A percentile compares a stretch with the other conserved stretches of the same genome.
phyloP scores from a whole-genome alignment of 2,888 invertebrate genomes.

The Calliphora vomitoria region DNA sequence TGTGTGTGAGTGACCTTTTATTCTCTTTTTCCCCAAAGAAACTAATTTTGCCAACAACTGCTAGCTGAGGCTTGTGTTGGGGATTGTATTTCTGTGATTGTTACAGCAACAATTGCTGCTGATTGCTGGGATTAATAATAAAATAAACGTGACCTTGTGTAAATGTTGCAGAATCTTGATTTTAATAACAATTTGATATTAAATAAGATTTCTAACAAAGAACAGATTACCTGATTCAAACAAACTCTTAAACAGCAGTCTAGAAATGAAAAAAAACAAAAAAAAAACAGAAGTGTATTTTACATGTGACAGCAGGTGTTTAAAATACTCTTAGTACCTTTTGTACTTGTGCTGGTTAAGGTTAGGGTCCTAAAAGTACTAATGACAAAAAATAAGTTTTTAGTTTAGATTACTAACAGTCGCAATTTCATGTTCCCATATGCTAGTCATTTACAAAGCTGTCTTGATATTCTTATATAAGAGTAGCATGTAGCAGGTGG shows the following conservation, averaged over 20 bases:
- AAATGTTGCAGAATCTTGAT: conserved; percentile 44
- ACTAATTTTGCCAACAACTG: too few species aligned
- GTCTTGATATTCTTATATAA: too few species aligned
- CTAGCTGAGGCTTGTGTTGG: background rate
- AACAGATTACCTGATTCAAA: conserved; percentile 7
- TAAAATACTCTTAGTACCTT: conserved; percentile 25
- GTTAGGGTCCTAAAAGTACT: conserved; percentile 12
- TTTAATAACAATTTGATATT: conserved; percentile 37
- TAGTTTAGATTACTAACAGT: too few species aligned
- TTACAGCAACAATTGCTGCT: conserved; percentile 27
- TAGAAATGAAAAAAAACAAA: background rate
- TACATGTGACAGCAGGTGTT: conserved; percentile 53
- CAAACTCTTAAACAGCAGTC: background rate
- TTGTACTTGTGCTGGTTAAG: background rate
- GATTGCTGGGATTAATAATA: conserved; percentile 44
- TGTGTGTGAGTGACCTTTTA: too few species aligned
- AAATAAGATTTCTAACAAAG: conserved; percentile 18
- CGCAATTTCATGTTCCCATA: too few species aligned
- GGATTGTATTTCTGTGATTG: background rate
- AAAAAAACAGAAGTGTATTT: conserved; percentile 35
- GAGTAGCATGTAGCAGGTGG: too few species aligned
- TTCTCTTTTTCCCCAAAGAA: too few species aligned
- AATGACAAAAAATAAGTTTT: background rate
- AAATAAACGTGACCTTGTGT: conserved; percentile 57
- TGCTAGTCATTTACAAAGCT: too few species aligned